Evolutionary conservation across 2,113 vertebrate genomes (phyloP).

Genomic region (Clarias gariepinus): DNA sequence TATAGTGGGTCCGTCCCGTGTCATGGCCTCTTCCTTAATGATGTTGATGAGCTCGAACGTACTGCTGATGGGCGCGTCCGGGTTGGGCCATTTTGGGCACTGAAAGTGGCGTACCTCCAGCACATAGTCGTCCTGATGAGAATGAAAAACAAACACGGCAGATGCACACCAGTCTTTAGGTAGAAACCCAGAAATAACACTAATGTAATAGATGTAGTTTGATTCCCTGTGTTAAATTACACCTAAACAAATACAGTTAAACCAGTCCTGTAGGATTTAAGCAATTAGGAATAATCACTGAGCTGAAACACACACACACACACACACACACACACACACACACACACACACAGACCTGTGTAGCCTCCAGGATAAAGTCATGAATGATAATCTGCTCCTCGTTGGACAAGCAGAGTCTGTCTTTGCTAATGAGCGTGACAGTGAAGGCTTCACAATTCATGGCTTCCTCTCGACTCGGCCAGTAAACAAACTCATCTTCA

Average conservation of each 20-base stretch:
- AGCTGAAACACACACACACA: background rate
- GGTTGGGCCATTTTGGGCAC: constrained; percentile 96
- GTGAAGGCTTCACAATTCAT: constrained; percentile 97
- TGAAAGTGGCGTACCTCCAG: constrained; percentile 95
- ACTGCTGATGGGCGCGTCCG: constrained; percentile 88
- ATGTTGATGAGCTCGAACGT: constrained; percentile 94
- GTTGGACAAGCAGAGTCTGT: constrained; percentile 90
- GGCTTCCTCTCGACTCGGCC: constrained; percentile 92
- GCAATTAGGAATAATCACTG: constrained; percentile 5
- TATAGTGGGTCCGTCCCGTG: constrained; percentile 89
- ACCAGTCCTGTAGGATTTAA: background rate
- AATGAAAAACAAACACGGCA: background rate
- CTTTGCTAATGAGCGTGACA: constrained; percentile 93
- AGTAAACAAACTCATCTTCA: constrained; percentile 95
- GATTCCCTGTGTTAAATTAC: background rate
- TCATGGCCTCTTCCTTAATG: constrained; percentile 92
- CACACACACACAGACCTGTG: constrained; percentile 75
- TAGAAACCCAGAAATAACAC: background rate
- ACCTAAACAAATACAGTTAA: background rate
- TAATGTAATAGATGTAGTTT: background rate
- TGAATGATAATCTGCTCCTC: constrained; percentile 96
- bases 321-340: constrained; percentile 11
- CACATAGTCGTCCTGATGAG: constrained; percentile 89
- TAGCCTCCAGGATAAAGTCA: constrained; percentile 95
- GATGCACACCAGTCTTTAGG: background rate